Percentiles rank a stretch among this genome's conserved stretches.
phyloP scores from a whole-genome alignment of 2,113 vertebrate genomes.

The Strigops habroptila region DNA sequence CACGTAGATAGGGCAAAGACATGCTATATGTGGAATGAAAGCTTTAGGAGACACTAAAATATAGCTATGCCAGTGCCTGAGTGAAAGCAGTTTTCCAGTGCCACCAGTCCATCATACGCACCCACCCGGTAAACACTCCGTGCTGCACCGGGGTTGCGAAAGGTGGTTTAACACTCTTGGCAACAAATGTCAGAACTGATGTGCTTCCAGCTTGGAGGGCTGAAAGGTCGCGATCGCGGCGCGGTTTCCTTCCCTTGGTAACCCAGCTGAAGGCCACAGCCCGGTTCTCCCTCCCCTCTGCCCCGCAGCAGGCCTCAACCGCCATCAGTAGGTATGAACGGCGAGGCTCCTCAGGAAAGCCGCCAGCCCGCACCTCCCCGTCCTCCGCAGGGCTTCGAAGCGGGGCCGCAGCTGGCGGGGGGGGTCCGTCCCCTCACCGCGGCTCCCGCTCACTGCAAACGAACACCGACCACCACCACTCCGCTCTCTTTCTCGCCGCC shows the following conservation, averaged over 20 bases:
- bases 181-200: neutral
- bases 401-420: no score
- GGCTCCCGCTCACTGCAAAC: no score
- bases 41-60: no score
- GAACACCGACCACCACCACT: neutral
- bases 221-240: neutral
- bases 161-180: accelerated
- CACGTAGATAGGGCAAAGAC: neutral
- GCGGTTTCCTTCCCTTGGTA: neutral
- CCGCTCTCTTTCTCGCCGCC: accelerated
- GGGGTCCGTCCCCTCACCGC: no score
- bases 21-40: neutral
- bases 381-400: neutral
- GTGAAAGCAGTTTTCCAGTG: neutral
- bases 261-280: neutral
- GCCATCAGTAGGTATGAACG: neutral
- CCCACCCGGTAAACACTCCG: neutral
- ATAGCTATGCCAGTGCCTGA: neutral
- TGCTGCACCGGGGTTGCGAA: neutral
- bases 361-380: neutral
- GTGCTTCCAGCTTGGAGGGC: neutral
- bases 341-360: neutral
- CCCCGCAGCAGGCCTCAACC: neutral
- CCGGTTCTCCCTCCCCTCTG: neutral
- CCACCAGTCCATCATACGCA: neutral